A percentile compares a stretch with the other conserved stretches of the same genome.
phyloP scores from a whole-genome alignment of 2,113 vertebrate species.

The Anser cygnoides region DNA sequence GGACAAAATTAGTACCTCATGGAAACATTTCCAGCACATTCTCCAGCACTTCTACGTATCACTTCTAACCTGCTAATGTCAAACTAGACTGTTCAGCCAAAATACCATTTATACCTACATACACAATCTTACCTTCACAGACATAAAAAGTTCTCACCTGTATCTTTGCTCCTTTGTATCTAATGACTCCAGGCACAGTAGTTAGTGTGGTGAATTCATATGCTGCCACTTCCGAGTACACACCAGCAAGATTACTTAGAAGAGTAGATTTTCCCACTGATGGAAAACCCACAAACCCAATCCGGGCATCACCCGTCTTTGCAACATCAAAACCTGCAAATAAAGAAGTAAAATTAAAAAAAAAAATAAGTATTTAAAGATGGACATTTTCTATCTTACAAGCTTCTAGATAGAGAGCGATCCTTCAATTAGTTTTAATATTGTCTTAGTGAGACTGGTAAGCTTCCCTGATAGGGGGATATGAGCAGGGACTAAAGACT shows the following conservation, averaged over 20 bases:
- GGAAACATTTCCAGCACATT: background rate
- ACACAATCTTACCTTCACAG: background rate
- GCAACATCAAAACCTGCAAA: constrained; percentile 94
- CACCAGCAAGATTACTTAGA: constrained; percentile 95
- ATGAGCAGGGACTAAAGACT: background rate
- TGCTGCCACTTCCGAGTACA: constrained; percentile 97
- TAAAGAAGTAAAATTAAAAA: background rate
- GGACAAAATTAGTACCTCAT: background rate
- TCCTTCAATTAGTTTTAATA: background rate
- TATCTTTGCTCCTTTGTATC: constrained; percentile 98
- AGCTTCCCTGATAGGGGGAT: background rate
- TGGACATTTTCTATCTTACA: background rate
- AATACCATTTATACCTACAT: fast-evolving
- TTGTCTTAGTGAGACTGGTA: background rate
- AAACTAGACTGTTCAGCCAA: background rate
- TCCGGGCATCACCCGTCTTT: constrained; percentile 96
- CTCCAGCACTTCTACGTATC: background rate
- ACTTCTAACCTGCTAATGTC: background rate
- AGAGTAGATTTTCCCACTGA: constrained; percentile 97
- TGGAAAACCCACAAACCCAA: constrained; percentile 98
- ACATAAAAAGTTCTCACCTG: constrained; percentile 79
- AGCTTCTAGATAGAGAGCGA: background rate
- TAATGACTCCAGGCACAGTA: constrained; percentile 95
- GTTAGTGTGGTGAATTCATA: constrained; percentile 98
- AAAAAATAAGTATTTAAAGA: background rate